Base-by-base conservation (phyloP, 2,113 vertebrate species). In the Meriones unguiculatus region DNA sequence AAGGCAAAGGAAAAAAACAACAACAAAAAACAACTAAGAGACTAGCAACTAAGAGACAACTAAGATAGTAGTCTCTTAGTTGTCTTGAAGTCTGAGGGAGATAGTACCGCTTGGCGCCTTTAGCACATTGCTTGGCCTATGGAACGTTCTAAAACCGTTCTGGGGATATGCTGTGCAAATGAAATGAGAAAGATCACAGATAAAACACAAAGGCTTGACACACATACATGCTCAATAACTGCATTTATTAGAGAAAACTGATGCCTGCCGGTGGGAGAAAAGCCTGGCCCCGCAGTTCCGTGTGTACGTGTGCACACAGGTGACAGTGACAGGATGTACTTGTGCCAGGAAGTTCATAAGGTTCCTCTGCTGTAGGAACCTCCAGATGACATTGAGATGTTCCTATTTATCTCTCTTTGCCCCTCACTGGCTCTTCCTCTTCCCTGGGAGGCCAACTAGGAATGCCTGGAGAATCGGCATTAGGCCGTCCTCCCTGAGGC, bases 191-290 rank as follows among this genome's bases (percentile, higher is more conserved):
- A 72, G 35, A n/a, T 5, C 35, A 86, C 12, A 28, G 25, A 25
- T 52, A 93, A 95, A 91, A 86, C 50, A 85, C 59, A 38, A 69
- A 24, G 8, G 14, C 76, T 20, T 78, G 86, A 65, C 46, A 93
- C 46, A 59, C 65, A 30, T 52, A 22, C 1, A 4, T 90, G 52
- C 75, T 92, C 11, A 93, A 14, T 92, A 86, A 81, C 41, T 78
- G 41, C n/a, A 91, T 94, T 94, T 90, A 62, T 96, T 81, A 94
- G 57, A 84, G 69, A 93, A 95, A 92, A 5, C 93, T 84, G 38
- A 8, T 87, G 89, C 87, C 46, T 54, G 17, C 41, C 13, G 18
- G 32, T 59, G 35, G 75, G n/a, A 24, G 25, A 59, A 94, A 70
- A 41, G 67, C 22, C 76, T 75, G 18, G n/a, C 46, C 64, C 7